phyloP scores from a whole-genome alignment of 1,140 invertebrate species.

The Calliopsis andreniformis region DNA sequence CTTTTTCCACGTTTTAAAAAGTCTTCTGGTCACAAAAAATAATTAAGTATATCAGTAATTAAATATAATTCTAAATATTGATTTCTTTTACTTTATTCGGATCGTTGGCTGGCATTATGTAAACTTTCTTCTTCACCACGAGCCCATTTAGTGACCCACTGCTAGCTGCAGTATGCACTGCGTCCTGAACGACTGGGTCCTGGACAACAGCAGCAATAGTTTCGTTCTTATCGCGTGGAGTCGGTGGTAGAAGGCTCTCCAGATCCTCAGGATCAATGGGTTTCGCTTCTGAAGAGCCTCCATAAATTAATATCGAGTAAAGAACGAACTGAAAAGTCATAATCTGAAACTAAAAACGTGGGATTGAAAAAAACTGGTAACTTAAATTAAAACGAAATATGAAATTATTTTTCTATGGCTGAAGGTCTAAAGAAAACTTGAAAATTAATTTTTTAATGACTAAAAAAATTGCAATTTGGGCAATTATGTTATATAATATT shows the following conservation, averaged over 20 bases:
- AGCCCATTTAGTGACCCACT: conserved; percentile 62
- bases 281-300: not conserved
- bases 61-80: too few relatives aligned
- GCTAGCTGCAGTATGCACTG: conserved; percentile 52
- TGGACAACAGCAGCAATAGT: conserved; percentile 55
- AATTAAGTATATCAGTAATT: too few relatives aligned
- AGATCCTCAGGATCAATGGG: conserved; percentile 48
- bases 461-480: too few relatives aligned
- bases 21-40: too few relatives aligned
- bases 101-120: conserved; percentile 53
- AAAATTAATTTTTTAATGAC: too few relatives aligned
- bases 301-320: conserved; percentile 4
- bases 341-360: not conserved
- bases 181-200: conserved; percentile 63
- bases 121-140: conserved; percentile 62
- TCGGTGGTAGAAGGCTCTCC: conserved; percentile 48
- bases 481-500: not conserved
- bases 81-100: conserved; percentile 49
- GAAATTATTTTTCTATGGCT: too few relatives aligned
- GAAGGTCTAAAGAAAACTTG: too few relatives aligned
- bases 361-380: not conserved
- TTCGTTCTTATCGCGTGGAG: conserved; percentile 56
- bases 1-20: too few relatives aligned
- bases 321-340: not conserved
- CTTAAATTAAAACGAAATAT: too few relatives aligned